Base-by-base conservation (phyloP, 2,113 vertebrate species). In the Deroptyus accipitrinus region DNA sequence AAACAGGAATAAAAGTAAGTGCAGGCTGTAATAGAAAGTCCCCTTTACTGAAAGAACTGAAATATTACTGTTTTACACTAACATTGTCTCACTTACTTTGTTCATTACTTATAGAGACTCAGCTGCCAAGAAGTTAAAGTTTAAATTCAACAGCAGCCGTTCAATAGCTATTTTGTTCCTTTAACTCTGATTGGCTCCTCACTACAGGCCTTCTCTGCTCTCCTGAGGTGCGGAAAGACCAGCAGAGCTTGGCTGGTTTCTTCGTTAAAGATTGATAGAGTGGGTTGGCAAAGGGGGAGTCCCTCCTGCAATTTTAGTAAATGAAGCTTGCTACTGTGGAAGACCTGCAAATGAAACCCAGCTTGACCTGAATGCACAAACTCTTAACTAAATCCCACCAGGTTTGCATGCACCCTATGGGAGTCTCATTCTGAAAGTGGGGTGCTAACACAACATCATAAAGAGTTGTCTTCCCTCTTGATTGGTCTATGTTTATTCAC, bases 231-330 rank as follows among this genome's bases (percentile, higher is more conserved):
- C 59, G 48, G 64, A 62, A 61, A 39, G 30, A 18, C 23, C 49
- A 52, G 41, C 7, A 70, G 24, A 82, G 7, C 25, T 49, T 76
- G 37, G 9, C 42, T 75, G 37, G 8, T 37, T 62, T 28, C 59
- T 76, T 74, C 35, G 6, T 48, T 49, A 27, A n/a, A 78, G 23
- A 13, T 0, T 2, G 35, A n/a, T 5, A 37, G n/a, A 74, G 22
- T 0, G 0, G 8, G 22, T 61, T 75, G 84, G 69, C 35, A 84
- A 64, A 61, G 31, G 9, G 9, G 1, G 3, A 33, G 17, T 72
- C 3, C 5, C 15, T 62, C 12, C 61, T 33, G 27, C 16, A 63
- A 24, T 44, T 64, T 61, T 68, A 62, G 10, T 68, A 79, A 51
- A 24, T 62, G 12, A 63, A 76, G 19, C 12, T 55, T 63, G 35